Conservation (phyloP, 1,140 invertebrate species). For the Heliconius congener region DNA sequence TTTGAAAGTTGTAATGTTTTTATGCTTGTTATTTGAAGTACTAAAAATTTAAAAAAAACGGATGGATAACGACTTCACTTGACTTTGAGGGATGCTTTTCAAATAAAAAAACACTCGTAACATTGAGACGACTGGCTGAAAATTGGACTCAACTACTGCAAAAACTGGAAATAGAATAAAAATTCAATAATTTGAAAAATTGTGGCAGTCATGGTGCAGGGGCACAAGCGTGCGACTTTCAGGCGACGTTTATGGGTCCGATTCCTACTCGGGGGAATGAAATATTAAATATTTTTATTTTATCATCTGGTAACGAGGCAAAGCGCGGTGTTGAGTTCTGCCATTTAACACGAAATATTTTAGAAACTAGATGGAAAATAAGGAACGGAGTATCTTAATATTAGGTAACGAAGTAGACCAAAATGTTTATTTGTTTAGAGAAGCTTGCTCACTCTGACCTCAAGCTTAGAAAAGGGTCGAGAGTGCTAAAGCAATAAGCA, state of each 20-base stretch:
- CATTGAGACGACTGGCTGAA: not conserved
- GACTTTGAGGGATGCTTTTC: constrained; percentile 7
- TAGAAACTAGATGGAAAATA: too few relatives aligned
- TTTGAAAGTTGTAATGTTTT: not conserved
- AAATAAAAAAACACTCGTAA: not conserved
- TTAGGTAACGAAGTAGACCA: not conserved
- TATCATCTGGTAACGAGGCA: too few relatives aligned
- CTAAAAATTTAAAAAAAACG: not conserved
- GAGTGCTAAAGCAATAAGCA: not conserved
- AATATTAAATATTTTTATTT: too few relatives aligned
- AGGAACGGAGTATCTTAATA: too few relatives aligned
- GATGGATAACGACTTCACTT: not conserved
- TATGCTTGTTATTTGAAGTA: not conserved
- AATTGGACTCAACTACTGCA: not conserved
- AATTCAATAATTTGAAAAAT: too few relatives aligned
- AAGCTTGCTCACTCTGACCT: not conserved
- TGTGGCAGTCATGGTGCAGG: too few relatives aligned
- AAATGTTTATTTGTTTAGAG: not conserved
- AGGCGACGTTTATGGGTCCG: too few relatives aligned
- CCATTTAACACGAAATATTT: too few relatives aligned
- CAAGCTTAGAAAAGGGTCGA: not conserved
- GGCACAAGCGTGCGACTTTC: too few relatives aligned
- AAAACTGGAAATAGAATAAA: not conserved
- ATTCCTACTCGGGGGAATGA: too few relatives aligned
- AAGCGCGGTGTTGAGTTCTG: too few relatives aligned